Evolutionary conservation across 2,113 vertebrate species (phyloP), one percentile per base, ranked within the genome.

Genomic region (Excalfactoria chinensis): DNA sequence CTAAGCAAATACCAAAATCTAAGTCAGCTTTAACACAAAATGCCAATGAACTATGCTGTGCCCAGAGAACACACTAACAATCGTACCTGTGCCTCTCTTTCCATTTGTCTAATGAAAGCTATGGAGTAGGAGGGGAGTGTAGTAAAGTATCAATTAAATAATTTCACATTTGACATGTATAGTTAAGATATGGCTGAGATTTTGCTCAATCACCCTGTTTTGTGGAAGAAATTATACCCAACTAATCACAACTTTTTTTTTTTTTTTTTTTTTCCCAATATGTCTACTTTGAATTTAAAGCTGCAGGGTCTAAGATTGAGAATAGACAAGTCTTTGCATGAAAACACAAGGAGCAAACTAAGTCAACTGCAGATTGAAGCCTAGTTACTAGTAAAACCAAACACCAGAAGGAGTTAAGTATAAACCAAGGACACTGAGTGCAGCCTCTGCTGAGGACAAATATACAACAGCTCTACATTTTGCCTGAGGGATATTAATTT

Each of bases 401-500:
- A 87, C 25, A 75, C 14, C 44, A 89, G 76, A 86, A 95, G 41
- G 77, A 92, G 78, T 93, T 89, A 95, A 92, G 41, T 51, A 67
- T n/a, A 92, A 85, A 89, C 0, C 4, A 87, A 96, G 91, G 91
- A 76, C 75, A 68, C 26, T 9, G 60, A 13, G 25, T 80, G 66
- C 30, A 68, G 69, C 48, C n/a, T 84, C 86, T 32, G 17, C 68
- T 70, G 60, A 87, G 71, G 60, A 89, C 13, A 15, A 91, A 89
- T 46, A 35, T 67, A n/a, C 73, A 93, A 82, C 82, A 91, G 72
- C 51, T 68, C 46, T 70, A 35, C 13, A 63, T 71, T 67, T 82
- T 59, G 64, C 89, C 93, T 60, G 64, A 91, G 72, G 84, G 84
- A 63, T 85, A 89, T 91, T 90, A 60, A 93, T 94, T 95, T 96